Percentiles rank a stretch among this genome's conserved stretches.
These are phyloP conservation scores for Caenorhabditis brenneri DNA, from an alignment of 1,140 invertebrate genomes.

Conservation along the genomic window DNA sequence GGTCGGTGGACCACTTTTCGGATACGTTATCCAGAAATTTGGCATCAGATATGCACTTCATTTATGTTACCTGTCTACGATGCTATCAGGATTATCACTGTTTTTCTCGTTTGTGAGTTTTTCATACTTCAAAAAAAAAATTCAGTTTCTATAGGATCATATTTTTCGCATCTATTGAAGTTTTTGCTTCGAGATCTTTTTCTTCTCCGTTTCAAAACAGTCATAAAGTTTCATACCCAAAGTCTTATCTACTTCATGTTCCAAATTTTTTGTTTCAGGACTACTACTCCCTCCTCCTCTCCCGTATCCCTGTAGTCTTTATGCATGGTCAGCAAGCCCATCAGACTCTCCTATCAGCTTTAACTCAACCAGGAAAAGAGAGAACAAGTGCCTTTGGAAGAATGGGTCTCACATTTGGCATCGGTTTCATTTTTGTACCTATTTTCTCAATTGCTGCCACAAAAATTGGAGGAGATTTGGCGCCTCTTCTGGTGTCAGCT, in stretches of 20 bases:
- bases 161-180: no score
- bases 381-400: slow-evolving; percentile 56
- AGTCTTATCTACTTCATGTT: no score
- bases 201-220: not conserved
- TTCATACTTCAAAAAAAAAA: no score
- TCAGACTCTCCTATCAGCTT: slow-evolving; percentile 55
- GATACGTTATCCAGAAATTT: slow-evolving; percentile 54
- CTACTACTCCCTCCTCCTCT: slow-evolving; percentile 46
- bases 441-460: slow-evolving; percentile 49
- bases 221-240: no score
- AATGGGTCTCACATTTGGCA: slow-evolving; percentile 57
- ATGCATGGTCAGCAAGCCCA: slow-evolving; percentile 59
- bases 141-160: no score
- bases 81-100: slow-evolving; percentile 43
- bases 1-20: slow-evolving; percentile 56
- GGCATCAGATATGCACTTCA: slow-evolving; percentile 45
- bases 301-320: slow-evolving; percentile 46
- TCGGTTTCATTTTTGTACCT: slow-evolving; percentile 56
- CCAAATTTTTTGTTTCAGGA: slow-evolving; percentile 53
- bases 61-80: slow-evolving; percentile 48
- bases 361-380: slow-evolving; percentile 54
- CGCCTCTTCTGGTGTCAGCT: slow-evolving; percentile 49
- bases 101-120: slow-evolving; percentile 51
- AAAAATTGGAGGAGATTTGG: slow-evolving; percentile 45
- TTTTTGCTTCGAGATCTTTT: no score